Percentiles rank a stretch among this genome's conserved stretches.
phyloP scores from a whole-genome alignment of 53 echinoderm and acorn worm genomes.

The Apostichopus leukothele region DNA sequence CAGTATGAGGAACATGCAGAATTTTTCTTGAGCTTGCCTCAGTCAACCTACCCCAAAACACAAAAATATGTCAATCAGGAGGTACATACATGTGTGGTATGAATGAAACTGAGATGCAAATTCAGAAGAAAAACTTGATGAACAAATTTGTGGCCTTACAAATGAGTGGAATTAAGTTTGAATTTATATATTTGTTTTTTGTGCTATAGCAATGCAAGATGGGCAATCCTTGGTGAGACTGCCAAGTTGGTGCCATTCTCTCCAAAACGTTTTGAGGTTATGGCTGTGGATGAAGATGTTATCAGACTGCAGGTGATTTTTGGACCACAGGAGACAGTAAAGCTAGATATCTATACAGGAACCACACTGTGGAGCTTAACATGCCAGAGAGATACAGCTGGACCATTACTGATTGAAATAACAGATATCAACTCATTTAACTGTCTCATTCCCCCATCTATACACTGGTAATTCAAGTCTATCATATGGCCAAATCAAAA shows the following conservation, averaged over 20 bases:
- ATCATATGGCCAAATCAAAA: neutral
- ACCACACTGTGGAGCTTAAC: slow-evolving; percentile 8
- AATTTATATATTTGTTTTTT: too few species aligned
- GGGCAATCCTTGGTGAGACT: slow-evolving; percentile 42
- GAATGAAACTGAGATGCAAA: too few species aligned
- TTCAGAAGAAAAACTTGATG: too few species aligned
- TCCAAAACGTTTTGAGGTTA: slow-evolving; percentile 26
- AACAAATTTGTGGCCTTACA: too few species aligned
- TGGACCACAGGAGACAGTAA: slow-evolving; percentile 24
- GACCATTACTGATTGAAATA: slow-evolving; percentile 23
- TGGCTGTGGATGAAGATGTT: slow-evolving; percentile 9
- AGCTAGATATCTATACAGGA: slow-evolving; percentile 9
- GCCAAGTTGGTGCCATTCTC: slow-evolving; percentile 41
- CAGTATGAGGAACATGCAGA: too few species aligned
- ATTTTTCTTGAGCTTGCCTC: too few species aligned
- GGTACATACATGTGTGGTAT: too few species aligned
- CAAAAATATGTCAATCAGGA: too few species aligned
- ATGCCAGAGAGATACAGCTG: slow-evolving; percentile 1
- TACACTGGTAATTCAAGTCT: neutral
- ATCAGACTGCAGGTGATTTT: slow-evolving; percentile 14
- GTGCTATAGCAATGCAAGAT: neutral
- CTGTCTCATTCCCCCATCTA: slow-evolving; percentile 3
- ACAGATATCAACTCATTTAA: neutral
- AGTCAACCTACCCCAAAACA: too few species aligned
- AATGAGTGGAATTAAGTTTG: too few species aligned